Conservation (phyloP, 2,888 invertebrate species). For the Mesorhabditis belari region DNA sequence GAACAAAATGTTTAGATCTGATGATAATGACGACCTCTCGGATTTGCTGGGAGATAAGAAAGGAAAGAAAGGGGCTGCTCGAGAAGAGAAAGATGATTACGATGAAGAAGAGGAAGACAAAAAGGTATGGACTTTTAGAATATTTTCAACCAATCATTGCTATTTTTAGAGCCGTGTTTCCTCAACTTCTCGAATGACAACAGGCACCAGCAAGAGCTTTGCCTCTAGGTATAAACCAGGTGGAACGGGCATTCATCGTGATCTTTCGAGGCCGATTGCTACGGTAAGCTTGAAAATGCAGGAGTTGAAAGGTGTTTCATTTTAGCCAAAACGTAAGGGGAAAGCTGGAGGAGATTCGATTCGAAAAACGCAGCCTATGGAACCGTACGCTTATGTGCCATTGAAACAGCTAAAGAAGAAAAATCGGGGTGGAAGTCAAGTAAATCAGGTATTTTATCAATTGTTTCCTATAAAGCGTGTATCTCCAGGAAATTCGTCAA, state of each 20-base stretch:
- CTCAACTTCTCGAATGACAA: neutral
- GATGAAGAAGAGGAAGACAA: neutral
- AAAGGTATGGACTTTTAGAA: no score
- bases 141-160: no score
- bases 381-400: conserved; percentile 42
- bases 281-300: neutral
- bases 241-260: conserved; percentile 7
- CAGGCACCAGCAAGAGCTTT: neutral
- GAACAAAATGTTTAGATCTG: neutral
- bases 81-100: neutral
- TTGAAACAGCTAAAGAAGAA: conserved; percentile 14
- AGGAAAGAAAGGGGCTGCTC: neutral
- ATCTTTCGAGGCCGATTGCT: neutral
- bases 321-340: neutral
- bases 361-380: conserved; percentile 24
- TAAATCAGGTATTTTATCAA: no score
- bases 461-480: no score
- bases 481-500: no score
- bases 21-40: conserved; percentile 13
- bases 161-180: no score
- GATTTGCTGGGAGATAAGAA: conserved; percentile 3
- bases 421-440: no score
- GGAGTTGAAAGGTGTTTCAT: neutral
- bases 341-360: conserved; percentile 10
- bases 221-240: conserved; percentile 2